Percentiles rank a stretch among this genome's conserved stretches.
Conservation (phyloP, 2,113 vertebrate species). For the Nansenia antarctica region DNA sequence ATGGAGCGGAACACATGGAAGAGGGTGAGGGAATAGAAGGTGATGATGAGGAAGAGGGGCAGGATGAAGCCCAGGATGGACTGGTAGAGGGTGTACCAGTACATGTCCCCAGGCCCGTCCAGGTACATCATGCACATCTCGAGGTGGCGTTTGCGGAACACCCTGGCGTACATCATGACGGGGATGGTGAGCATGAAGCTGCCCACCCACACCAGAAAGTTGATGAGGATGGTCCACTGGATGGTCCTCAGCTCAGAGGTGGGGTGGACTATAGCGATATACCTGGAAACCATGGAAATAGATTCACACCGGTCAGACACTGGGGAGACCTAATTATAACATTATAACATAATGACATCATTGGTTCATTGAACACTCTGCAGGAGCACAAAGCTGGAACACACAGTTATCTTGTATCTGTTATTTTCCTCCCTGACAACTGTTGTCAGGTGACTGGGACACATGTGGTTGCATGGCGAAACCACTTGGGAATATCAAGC, state of each 20-base stretch:
- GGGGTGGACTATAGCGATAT: conserved; percentile 79
- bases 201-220: conserved; percentile 77
- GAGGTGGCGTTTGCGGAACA: conserved; percentile 57
- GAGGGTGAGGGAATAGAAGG: conserved; percentile 81
- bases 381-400: too few relatives aligned
- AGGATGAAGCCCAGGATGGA: conserved; percentile 79
- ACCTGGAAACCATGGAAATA: conserved; percentile 56
- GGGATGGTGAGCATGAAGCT: conserved; percentile 78
- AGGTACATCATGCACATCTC: conserved; percentile 77
- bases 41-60: conserved; percentile 80
- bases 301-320: neutral
- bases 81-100: conserved; percentile 84
- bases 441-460: too few relatives aligned
- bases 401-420: too few relatives aligned
- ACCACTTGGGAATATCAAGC: too few relatives aligned
- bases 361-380: too few relatives aligned
- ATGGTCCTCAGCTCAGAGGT: conserved; percentile 78
- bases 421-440: too few relatives aligned
- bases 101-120: conserved; percentile 77
- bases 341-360: neutral
- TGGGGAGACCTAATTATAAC: neutral
- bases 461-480: too few relatives aligned
- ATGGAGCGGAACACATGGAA: conserved; percentile 83
- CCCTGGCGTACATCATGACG: conserved; percentile 78
- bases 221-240: conserved; percentile 78